Base-by-base conservation (phyloP, 2,797 vertebrate species). In the Eulemur mongoz region DNA sequence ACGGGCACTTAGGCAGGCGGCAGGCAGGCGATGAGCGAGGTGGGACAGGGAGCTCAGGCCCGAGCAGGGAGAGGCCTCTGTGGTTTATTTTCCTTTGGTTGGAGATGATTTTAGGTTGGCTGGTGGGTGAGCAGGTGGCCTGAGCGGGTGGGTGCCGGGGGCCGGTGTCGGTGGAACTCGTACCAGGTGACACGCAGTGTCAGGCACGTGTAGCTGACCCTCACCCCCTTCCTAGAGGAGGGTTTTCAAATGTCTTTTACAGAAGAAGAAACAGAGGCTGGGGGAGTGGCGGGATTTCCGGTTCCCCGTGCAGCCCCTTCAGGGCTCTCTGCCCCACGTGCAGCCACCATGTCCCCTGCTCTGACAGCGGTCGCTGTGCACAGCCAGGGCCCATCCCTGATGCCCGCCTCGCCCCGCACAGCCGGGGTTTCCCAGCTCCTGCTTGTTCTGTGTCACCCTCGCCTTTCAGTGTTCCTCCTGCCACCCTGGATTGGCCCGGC, bases 1-100 rank as follows among this genome's bases (percentile, higher is more conserved):
- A 85, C 1, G 30, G 95, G 91, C 92, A 97, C 98, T 97, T 89
- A 59, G 2, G 76, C 76, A 54, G 54, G 32, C 18, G 5, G 88
- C 98, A 94, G 96, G 95, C 83, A 95, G 96, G 97, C 98, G 97
- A 98, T 65, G 94, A 90, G 96, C 50, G 97, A 98, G 95, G 97
- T 61, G n/a, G 97, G 78, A 93, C 61, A 61, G 61, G 59, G 5
- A 0, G 32, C 1, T 40, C 30, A 22, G 84, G 78, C 69, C 65
- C 0, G 4, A 35, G 69, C 0, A 0, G 75, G 61, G 8, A 50
- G 67, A 18, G 63, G 69, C 35, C 35, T 54, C 25, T 3, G 85
- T 45, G 87, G 91, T 81, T 98, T 96, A 92, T 96, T 96, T 94
- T 94, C 88, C 67, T 90, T 61, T 27, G 63, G 81, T 8, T 38